These are phyloP conservation scores for Zeugodacus cucurbitae DNA, from an alignment of 1,140 invertebrate species.

Conservation along the genomic window DNA sequence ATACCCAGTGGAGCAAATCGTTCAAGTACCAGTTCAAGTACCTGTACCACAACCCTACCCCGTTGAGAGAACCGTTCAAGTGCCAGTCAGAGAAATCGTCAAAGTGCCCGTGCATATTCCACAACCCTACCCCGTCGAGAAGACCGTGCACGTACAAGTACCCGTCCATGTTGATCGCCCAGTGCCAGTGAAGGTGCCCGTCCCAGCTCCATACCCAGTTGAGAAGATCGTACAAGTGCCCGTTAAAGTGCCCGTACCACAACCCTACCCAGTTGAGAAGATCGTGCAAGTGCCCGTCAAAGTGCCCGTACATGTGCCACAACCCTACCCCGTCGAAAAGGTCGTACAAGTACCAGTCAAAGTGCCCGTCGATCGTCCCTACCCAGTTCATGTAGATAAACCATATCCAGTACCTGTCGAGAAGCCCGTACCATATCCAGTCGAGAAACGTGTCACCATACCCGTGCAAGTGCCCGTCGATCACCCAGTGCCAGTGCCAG, in stretches of 20 bases:
- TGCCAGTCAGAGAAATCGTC: slow-evolving; percentile 73
- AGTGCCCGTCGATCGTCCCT: slow-evolving; percentile 67
- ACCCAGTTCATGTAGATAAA: slow-evolving; percentile 70
- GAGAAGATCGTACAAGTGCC: slow-evolving; percentile 65
- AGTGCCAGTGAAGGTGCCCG: slow-evolving; percentile 68
- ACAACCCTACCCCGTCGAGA: slow-evolving; percentile 75
- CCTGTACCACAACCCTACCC: slow-evolving; percentile 74
- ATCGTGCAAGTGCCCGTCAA: slow-evolving; percentile 66
- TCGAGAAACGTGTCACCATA: slow-evolving; percentile 71
- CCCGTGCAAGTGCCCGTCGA: slow-evolving; percentile 71
- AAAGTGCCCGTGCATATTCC: slow-evolving; percentile 75
- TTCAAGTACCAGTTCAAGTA: slow-evolving; percentile 73
- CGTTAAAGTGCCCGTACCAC: slow-evolving; percentile 68
- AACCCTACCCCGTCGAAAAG: slow-evolving; percentile 59
- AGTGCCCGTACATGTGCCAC: slow-evolving; percentile 70
- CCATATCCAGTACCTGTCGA: slow-evolving; percentile 65
- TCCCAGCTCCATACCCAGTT: slow-evolving; percentile 63
- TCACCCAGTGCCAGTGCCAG: slow-evolving; percentile 70
- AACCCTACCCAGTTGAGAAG: slow-evolving; percentile 65
- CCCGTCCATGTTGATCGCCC: slow-evolving; percentile 69
- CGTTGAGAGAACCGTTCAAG: slow-evolving; percentile 71
- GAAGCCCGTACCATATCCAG: slow-evolving; percentile 71
- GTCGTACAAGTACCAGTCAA: slow-evolving; percentile 66
- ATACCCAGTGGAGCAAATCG: slow-evolving; percentile 73
- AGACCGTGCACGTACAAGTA: slow-evolving; percentile 66